Evolutionary conservation across 2,113 vertebrate species (phyloP).

Genomic region (Campylomormyrus tamandua): DNA sequence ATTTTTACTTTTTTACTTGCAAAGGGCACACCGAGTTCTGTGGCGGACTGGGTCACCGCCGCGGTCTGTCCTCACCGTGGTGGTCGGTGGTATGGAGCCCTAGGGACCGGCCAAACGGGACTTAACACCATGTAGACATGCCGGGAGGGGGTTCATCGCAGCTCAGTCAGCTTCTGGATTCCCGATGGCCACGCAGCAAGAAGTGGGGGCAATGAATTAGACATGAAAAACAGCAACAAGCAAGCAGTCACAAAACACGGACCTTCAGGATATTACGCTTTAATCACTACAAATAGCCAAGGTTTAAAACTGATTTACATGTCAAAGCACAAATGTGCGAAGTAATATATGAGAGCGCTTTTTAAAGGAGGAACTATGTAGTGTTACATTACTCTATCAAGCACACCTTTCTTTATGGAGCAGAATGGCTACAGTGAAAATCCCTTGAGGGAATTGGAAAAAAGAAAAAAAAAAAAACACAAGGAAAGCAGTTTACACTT

Average conservation of each 20-base stretch:
- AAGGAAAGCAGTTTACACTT: slow-evolving; percentile 59
- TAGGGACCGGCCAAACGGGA: background rate
- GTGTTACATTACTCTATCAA: background rate
- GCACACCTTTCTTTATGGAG: background rate
- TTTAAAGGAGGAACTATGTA: background rate
- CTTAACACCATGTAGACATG: background rate
- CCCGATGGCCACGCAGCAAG: background rate
- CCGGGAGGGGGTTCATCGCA: background rate
- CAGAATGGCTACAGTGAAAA: background rate
- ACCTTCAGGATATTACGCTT: background rate
- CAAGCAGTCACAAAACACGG: background rate
- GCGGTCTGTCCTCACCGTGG: slow-evolving; percentile 19
- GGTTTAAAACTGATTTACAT: background rate
- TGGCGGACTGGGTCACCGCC: slow-evolving; percentile 34
- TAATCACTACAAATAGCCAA: background rate
- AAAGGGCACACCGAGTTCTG: slow-evolving; percentile 53
- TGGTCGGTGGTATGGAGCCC: background rate
- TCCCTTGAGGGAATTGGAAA: background rate
- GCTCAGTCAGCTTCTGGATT: background rate
- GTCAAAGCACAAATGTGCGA: background rate
- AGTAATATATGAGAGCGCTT: background rate
- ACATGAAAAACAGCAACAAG: background rate
- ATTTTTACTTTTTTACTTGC: slow-evolving; percentile 58
- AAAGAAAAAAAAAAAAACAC: background rate
- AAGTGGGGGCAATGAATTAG: background rate